Conservation (phyloP, 2,113 vertebrate genomes). For the Nicator chloris region DNA sequence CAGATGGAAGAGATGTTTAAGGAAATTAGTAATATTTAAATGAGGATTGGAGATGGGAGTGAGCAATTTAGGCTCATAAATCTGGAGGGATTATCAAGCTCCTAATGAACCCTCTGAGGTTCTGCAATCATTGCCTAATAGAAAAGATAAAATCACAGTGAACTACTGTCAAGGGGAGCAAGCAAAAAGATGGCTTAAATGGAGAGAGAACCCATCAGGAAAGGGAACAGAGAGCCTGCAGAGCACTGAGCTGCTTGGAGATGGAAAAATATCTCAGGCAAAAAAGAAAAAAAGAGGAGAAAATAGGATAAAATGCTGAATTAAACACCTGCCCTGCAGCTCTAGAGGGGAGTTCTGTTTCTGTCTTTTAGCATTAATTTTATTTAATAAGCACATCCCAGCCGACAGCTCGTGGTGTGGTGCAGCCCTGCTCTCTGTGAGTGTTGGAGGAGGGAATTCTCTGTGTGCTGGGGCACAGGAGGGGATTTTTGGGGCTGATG, state of each 20-base stretch:
- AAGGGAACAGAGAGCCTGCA: not conserved
- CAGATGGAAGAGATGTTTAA: constrained; percentile 55
- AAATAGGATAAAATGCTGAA: constrained; percentile 32
- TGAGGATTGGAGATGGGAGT: constrained; percentile 41
- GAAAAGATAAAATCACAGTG: constrained; percentile 68
- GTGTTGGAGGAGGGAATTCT: not conserved
- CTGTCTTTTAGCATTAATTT: constrained; percentile 40
- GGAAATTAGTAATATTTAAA: constrained; percentile 61
- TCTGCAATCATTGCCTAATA: constrained; percentile 61
- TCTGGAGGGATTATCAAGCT: constrained; percentile 70
- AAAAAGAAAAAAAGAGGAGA: not conserved
- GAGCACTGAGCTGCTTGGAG: not conserved
- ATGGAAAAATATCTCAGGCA: not conserved
- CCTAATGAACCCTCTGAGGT: constrained; percentile 70
- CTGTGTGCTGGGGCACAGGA: not conserved
- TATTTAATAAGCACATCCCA: constrained; percentile 26
- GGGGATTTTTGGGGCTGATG: not conserved
- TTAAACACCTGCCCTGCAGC: constrained; percentile 51
- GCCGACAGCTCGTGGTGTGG: not conserved
- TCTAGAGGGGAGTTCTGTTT: constrained; percentile 12
- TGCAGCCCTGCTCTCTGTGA: not conserved
- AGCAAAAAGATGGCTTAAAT: not conserved
- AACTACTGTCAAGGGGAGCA: constrained; percentile 29
- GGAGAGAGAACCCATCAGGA: not conserved
- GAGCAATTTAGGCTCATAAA: constrained; percentile 70